These are phyloP conservation scores for Holothuria leucospilota DNA, from an alignment of 53 echinoderm and acorn worm species.

Conservation along the genomic window DNA sequence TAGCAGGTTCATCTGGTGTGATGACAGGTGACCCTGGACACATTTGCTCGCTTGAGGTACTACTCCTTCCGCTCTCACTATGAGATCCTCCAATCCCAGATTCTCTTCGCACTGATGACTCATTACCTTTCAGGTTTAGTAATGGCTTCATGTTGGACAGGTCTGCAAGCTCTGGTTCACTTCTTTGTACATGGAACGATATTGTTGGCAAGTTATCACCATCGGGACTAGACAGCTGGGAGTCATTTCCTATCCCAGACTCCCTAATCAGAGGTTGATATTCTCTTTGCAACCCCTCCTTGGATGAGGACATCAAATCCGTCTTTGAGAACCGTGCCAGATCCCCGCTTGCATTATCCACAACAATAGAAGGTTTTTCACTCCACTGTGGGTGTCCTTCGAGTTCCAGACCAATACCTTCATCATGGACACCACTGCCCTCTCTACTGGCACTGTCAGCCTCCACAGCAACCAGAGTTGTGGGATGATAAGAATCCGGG, in stretches of 20 bases:
- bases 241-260: constrained; percentile 32
- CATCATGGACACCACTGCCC: constrained; percentile 64
- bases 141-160: neutral
- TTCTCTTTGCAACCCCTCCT: constrained; percentile 7
- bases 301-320: neutral
- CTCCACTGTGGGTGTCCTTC: constrained; percentile 60
- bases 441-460: constrained; percentile 7
- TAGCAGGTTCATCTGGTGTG: constrained; percentile 56
- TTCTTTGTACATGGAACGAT: constrained; percentile 33
- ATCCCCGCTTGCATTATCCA: constrained; percentile 30
- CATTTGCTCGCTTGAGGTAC: constrained; percentile 59
- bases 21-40: constrained; percentile 54
- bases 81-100: constrained; percentile 67
- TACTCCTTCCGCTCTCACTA: constrained; percentile 38
- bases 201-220: constrained; percentile 32
- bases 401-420: constrained; percentile 85
- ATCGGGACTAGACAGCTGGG: constrained; percentile 14
- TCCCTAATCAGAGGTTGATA: constrained; percentile 48
- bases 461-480: neutral
- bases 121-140: constrained; percentile 20
- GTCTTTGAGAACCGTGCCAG: constrained; percentile 37
- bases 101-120: constrained; percentile 44
- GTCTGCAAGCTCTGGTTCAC: constrained; percentile 17
- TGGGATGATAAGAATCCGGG: neutral
- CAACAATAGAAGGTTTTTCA: constrained; percentile 30